A percentile compares a stretch with the other conserved stretches of the same genome.
phyloP scores from a whole-genome alignment of 2,888 invertebrate species.

The Ectemnius continuus region DNA sequence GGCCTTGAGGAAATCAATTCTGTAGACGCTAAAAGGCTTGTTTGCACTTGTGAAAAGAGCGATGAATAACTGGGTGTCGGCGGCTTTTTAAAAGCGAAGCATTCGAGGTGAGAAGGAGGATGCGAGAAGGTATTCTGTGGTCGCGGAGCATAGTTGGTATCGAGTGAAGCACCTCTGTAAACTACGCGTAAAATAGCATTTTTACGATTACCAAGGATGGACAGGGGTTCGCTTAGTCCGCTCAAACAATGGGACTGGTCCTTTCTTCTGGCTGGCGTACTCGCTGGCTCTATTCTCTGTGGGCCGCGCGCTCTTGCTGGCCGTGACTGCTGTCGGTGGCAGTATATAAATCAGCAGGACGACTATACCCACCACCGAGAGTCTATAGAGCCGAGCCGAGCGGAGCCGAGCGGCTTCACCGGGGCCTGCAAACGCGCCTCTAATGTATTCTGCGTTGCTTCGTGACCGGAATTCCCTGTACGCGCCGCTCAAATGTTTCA shows the following conservation, averaged over 20 bases:
- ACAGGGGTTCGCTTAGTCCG: constrained; percentile 66
- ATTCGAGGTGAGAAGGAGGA: too few species aligned
- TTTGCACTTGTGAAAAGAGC: too few species aligned
- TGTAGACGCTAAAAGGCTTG: too few species aligned
- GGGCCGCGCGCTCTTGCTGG: constrained; percentile 26
- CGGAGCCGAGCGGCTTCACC: background rate
- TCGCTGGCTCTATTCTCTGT: constrained; percentile 26
- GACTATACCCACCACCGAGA: constrained; percentile 69
- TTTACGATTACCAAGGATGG: constrained; percentile 51
- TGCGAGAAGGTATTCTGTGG: too few species aligned
- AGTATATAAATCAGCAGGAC: constrained; percentile 77
- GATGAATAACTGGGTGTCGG: too few species aligned
- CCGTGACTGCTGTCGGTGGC: constrained; percentile 70
- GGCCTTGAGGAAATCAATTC: too few species aligned
- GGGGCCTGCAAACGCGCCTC: constrained; percentile 3
- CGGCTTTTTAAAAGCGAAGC: too few species aligned
- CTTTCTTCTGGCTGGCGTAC: constrained; percentile 37
- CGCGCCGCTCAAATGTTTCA: too few species aligned
- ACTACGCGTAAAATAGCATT: constrained; percentile 49
- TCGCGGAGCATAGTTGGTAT: too few species aligned
- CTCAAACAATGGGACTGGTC: constrained; percentile 74
- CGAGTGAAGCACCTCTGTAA: constrained; percentile 8
- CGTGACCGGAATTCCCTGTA: too few species aligned
- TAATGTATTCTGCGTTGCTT: background rate
- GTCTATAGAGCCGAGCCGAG: constrained; percentile 20